Percentiles rank a stretch among this genome's conserved stretches.
phyloP scores from a whole-genome alignment of 2,797 vertebrate genomes.

The Microhierax caerulescens region DNA sequence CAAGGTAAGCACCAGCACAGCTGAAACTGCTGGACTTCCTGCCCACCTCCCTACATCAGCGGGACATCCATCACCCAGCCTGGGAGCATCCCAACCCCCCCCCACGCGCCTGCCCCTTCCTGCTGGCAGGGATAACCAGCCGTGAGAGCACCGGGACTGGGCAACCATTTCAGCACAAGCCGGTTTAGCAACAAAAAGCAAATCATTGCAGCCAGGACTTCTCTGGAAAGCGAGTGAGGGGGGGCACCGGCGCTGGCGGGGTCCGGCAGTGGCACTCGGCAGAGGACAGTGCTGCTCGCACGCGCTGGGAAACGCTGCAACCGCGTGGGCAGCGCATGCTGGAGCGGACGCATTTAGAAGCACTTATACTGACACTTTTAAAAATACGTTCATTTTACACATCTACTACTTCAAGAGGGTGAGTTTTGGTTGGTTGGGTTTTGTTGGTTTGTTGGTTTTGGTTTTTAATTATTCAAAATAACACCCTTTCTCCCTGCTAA shows the following conservation, averaged over 20 bases:
- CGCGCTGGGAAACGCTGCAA: background rate
- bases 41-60: background rate
- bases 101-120: background rate
- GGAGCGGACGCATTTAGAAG: slow-evolving; percentile 29
- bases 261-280: background rate
- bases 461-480: background rate
- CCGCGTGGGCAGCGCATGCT: background rate
- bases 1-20: background rate
- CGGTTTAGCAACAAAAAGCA: background rate
- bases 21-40: background rate
- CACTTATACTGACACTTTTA: background rate
- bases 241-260: accelerated
- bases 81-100: background rate
- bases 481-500: background rate
- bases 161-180: accelerated
- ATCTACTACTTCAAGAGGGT: background rate
- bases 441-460: too few relatives aligned
- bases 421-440: background rate
- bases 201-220: background rate
- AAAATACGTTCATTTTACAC: slow-evolving; percentile 48
- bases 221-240: background rate
- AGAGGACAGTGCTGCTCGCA: background rate
- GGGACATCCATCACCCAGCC: background rate
- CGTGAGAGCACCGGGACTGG: accelerated
- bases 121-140: background rate